Base-by-base conservation (phyloP, 2,797 vertebrate genomes). In the Xyrichtys novacula region DNA sequence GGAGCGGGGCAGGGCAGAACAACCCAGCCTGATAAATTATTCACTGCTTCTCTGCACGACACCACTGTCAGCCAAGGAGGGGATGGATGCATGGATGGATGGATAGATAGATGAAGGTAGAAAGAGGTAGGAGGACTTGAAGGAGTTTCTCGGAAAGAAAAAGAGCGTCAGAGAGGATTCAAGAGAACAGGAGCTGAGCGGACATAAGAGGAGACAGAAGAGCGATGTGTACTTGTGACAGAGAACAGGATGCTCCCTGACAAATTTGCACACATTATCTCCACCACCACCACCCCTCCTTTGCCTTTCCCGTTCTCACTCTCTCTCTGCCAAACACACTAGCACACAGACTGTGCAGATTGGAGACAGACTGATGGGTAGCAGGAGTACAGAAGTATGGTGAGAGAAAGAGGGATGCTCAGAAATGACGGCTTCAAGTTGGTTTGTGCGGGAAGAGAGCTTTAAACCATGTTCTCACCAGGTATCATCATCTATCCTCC, bases 1-100 rank as follows among this genome's bases (percentile, higher is more conserved):
- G 60, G 76, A 84, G 84, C 71, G 66, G 49, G 74, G 65, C 53
- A 66, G 71, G 68, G 71, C 63, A 78, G 63, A 89, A 71, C 71
- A 88, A 88, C 68, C 50, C 58, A 23, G 81, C 52, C 39, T 52
- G 36, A 81, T 93, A 63, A 94, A 93, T 91, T 88, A 94, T 93
- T 92, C 70, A 91, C 57, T 2, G 65, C 55, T 31, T 74, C 83
- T 81, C 84, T 66, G 87, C 87, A 91, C 78, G 78, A 88, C 84
- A 89, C 79, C 49, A 22, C 84, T 65, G 78, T 78, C 74, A 72
- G 85, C 70, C 46, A 23, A 71, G 66, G 70, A 48, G 65, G 56
- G 65, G 34, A 44, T 34, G 67, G 72, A 71, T 43, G 57, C 25
- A 70, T 15, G 66, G 76, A 54, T 32, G 42, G 57, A 47, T 43